These are phyloP conservation scores for Hippocampus guttulatus DNA, from an alignment of 2,113 vertebrate genomes.

Conservation along the genomic window DNA sequence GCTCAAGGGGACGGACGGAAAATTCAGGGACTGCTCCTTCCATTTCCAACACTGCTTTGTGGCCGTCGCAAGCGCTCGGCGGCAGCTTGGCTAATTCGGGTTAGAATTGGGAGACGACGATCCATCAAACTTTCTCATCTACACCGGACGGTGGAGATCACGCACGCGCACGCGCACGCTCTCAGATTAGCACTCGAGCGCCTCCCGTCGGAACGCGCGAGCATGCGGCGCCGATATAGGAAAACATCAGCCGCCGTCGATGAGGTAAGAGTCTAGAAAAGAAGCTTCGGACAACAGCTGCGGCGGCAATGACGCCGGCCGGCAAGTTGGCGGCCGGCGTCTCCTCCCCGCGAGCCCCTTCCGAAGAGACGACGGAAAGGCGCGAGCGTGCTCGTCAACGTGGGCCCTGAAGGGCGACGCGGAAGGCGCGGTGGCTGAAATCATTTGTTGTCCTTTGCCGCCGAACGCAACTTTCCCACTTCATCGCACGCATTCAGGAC, in stretches of 20 bases:
- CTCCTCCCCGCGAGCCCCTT: constrained; percentile 10
- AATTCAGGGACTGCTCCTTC: not conserved
- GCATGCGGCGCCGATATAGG: constrained; percentile 66
- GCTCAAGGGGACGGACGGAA: constrained; percentile 14
- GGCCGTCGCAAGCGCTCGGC: not conserved
- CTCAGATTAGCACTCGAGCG: not conserved
- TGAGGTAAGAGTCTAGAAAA: constrained; percentile 72
- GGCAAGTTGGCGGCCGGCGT: constrained; percentile 37
- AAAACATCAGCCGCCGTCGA: constrained; percentile 59
- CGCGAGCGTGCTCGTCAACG: not conserved
- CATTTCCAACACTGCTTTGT: not conserved
- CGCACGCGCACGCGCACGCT: too few species aligned
- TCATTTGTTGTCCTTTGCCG: constrained; percentile 33
- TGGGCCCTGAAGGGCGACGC: not conserved
- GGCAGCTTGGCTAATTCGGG: not conserved
- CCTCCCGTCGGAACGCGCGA: constrained; percentile 10
- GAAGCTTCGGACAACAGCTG: constrained; percentile 69
- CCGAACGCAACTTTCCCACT: constrained; percentile 23
- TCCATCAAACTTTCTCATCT: not conserved
- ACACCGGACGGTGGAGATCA: not conserved
- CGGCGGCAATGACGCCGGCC: constrained; percentile 55
- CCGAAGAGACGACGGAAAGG: constrained; percentile 2
- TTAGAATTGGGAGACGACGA: not conserved
- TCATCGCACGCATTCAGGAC: constrained; percentile 23
- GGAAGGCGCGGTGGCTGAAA: constrained; percentile 17